A percentile compares a stretch with the other conserved stretches of the same genome.
Evolutionary conservation across 2,113 vertebrate genomes (phyloP).

Genomic region (Progne subis): DNA sequence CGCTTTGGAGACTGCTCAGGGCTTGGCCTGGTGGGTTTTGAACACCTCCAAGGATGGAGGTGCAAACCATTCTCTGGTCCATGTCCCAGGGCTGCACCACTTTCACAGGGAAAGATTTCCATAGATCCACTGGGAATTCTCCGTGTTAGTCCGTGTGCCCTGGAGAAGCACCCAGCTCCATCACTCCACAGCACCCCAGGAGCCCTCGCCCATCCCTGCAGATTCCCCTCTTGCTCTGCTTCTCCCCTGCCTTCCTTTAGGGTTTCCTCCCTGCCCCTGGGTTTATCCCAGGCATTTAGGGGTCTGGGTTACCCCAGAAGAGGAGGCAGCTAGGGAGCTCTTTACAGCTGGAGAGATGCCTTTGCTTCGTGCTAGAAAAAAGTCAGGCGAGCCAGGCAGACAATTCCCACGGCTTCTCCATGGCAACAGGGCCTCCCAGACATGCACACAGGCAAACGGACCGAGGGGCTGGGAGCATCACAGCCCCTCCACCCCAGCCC

Average conservation of each 20-base stretch:
- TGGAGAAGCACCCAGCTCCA: background rate
- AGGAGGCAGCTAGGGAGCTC: background rate
- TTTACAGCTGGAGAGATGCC: background rate
- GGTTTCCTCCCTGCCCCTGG: background rate
- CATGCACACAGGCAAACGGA: background rate
- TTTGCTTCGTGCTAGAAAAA: slow-evolving; percentile 9
- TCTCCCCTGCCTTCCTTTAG: background rate
- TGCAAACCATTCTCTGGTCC: rapidly evolving
- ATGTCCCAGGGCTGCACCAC: background rate
- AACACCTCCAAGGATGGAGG: background rate
- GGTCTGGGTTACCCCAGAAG: background rate
- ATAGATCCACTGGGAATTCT: background rate
- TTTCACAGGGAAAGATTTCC: background rate
- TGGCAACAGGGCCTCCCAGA: slow-evolving; percentile 65
- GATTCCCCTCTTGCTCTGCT: background rate
- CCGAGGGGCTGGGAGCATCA: background rate
- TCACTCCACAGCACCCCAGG: rapidly evolving
- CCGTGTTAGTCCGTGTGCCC: background rate
- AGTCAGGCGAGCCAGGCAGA: slow-evolving; percentile 12
- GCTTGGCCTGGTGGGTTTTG: background rate
- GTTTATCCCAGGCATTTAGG: background rate
- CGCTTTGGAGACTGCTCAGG: background rate
- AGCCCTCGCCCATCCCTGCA: background rate
- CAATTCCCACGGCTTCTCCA: slow-evolving; percentile 56
- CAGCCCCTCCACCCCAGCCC: background rate